Percentiles rank a stretch among this genome's conserved stretches.
These are phyloP conservation scores for Xiphydria camelus DNA, from an alignment of 2,888 invertebrate genomes.

Conservation along the genomic window DNA sequence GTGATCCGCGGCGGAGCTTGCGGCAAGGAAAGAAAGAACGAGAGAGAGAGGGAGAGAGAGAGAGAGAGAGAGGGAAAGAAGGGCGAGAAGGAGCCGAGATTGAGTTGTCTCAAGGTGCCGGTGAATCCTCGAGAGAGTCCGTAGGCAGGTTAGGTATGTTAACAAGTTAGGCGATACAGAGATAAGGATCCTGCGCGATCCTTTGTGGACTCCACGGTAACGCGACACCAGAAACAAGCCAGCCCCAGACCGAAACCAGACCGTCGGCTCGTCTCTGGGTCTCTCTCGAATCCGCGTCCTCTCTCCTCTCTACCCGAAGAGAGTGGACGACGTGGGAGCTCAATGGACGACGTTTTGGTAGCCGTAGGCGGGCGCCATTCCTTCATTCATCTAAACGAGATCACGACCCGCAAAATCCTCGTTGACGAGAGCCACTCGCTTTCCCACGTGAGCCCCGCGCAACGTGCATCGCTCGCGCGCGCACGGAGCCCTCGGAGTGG, in stretches of 20 bases:
- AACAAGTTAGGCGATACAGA: slow-evolving; percentile 56
- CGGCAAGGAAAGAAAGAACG: slow-evolving; percentile 16
- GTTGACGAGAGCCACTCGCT: slow-evolving; percentile 11
- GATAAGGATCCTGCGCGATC: slow-evolving; percentile 53
- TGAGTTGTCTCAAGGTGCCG: slow-evolving; percentile 45
- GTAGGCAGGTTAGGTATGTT: slow-evolving; percentile 53
- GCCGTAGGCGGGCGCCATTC: slow-evolving; percentile 32
- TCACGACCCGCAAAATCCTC: slow-evolving; percentile 24
- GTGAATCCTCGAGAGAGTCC: slow-evolving; percentile 34
- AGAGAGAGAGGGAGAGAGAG: slow-evolving; percentile 11
- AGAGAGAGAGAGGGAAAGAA: slow-evolving; percentile 8
- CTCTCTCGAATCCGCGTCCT: slow-evolving; percentile 5
- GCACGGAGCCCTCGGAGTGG: no score
- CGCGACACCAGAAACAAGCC: slow-evolving; percentile 52
- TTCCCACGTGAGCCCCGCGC: slow-evolving; percentile 27
- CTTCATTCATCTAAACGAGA: slow-evolving; percentile 39
- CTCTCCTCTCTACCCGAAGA: slow-evolving; percentile 8
- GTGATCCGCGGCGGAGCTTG: slow-evolving; percentile 17
- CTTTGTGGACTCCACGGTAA: slow-evolving; percentile 52
- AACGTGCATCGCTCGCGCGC: no score
- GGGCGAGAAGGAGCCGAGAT: slow-evolving; percentile 30
- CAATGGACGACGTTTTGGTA: slow-evolving; percentile 29
- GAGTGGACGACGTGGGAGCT: slow-evolving; percentile 25
- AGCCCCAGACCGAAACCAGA: slow-evolving; percentile 38
- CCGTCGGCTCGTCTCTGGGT: slow-evolving; percentile 15